phyloP scores from a whole-genome alignment of 2,113 vertebrate genomes.

The Oceanodroma tethys region DNA sequence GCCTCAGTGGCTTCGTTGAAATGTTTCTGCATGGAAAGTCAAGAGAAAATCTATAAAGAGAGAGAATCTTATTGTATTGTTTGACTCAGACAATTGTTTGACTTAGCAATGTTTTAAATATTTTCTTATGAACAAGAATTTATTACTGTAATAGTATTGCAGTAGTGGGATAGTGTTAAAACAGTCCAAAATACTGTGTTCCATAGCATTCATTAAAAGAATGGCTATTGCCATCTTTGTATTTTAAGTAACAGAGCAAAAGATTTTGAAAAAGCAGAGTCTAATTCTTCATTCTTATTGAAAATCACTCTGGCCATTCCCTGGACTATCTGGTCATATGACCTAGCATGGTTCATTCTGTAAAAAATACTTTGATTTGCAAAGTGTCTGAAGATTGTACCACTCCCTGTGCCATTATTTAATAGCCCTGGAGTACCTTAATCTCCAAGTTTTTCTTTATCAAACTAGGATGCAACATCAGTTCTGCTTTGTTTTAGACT shows the following conservation, averaged over 20 bases:
- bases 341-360: neutral
- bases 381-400: neutral
- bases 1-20: too few species aligned
- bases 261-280: neutral
- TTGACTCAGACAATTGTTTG: neutral
- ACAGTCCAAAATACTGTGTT: neutral
- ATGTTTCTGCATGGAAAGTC: neutral
- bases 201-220: neutral
- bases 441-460: neutral
- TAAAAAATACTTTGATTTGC: neutral
- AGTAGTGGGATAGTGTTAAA: neutral
- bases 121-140: neutral
- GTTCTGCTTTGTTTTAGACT: neutral
- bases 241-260: neutral
- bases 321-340: neutral
- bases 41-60: neutral
- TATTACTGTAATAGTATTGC: neutral
- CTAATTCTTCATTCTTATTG: neutral
- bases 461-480: neutral
- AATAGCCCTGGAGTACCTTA: neutral
- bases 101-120: neutral
- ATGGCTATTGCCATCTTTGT: neutral
- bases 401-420: neutral
- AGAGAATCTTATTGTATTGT: neutral
- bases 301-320: neutral